A percentile compares a stretch with the other conserved stretches of the same genome.
These are phyloP conservation scores for Acromyrmex echinatior DNA, from an alignment of 1,140 invertebrate genomes.

Conservation along the genomic window DNA sequence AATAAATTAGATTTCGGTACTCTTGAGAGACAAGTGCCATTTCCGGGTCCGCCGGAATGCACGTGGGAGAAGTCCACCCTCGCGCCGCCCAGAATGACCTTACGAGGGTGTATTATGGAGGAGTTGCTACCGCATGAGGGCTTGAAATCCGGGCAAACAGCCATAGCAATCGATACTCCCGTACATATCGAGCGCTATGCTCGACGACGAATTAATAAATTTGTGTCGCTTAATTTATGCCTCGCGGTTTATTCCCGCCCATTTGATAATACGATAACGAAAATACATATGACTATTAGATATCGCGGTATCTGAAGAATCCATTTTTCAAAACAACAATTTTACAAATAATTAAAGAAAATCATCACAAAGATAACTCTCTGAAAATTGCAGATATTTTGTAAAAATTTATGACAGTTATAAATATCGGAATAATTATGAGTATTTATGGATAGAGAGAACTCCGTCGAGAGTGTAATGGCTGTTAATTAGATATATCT, in stretches of 20 bases:
- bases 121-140: constrained; percentile 3
- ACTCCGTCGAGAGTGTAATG: background rate
- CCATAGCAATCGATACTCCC: constrained; percentile 71
- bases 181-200: constrained; percentile 55
- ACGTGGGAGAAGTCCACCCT: background rate
- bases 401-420: background rate
- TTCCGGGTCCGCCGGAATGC: constrained; percentile 12
- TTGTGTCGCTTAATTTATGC: constrained; percentile 60
- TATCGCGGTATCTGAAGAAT: background rate
- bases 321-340: no score
- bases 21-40: constrained; percentile 24
- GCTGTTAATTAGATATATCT: constrained; percentile 16
- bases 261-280: constrained; percentile 20
- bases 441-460: background rate
- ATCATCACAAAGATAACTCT: background rate
- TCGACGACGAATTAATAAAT: constrained; percentile 67
- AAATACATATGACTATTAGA: background rate
- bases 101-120: constrained; percentile 13
- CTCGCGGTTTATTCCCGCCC: background rate
- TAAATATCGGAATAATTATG: constrained; percentile 4
- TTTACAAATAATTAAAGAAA: background rate
- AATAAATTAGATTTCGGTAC: constrained; percentile 44
- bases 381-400: background rate
- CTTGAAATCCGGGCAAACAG: constrained; percentile 62
- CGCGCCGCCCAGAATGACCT: background rate